These are phyloP conservation scores for Sebastes miniatus DNA, from an alignment of 2,797 vertebrate species.

Conservation along the genomic window DNA sequence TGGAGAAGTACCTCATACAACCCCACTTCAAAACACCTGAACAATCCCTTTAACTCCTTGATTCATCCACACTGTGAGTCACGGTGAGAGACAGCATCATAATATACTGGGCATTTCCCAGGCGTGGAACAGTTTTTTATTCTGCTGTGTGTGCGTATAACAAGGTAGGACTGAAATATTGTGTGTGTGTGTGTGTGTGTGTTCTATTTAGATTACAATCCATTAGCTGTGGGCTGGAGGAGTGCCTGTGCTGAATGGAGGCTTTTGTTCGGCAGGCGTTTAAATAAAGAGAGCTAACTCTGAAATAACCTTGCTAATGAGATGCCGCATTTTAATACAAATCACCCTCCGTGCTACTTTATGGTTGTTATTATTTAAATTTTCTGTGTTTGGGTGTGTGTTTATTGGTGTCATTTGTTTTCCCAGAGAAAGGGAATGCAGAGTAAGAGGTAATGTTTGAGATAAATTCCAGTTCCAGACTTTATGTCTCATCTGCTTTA, in stretches of 20 bases:
- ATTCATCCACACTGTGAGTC: background rate
- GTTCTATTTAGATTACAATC: conserved; percentile 35
- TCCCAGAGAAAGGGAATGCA: background rate
- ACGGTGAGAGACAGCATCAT: background rate
- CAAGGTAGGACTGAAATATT: conserved; percentile 1
- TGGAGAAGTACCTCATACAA: no score
- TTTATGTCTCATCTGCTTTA: background rate
- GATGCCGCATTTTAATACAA: conserved; percentile 59
- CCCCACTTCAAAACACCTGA: no score
- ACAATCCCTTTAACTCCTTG: background rate
- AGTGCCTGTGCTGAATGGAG: conserved; percentile 35
- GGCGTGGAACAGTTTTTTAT: background rate
- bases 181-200: background rate
- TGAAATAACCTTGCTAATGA: conserved; percentile 56
- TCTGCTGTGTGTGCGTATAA: background rate
- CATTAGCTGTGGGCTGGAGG: conserved; percentile 35
- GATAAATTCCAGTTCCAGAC: background rate
- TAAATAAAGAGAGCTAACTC: conserved; percentile 54
- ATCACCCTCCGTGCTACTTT: conserved; percentile 41
- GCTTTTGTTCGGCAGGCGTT: conserved; percentile 55
- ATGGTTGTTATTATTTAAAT: conserved; percentile 36
- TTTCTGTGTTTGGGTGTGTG: conserved; percentile 17
- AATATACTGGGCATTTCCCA: background rate
- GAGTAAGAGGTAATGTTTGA: background rate
- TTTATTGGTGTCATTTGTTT: background rate